These are phyloP conservation scores for Oryctes rhinoceros DNA, from an alignment of 1,140 invertebrate genomes.

Conservation along the genomic window DNA sequence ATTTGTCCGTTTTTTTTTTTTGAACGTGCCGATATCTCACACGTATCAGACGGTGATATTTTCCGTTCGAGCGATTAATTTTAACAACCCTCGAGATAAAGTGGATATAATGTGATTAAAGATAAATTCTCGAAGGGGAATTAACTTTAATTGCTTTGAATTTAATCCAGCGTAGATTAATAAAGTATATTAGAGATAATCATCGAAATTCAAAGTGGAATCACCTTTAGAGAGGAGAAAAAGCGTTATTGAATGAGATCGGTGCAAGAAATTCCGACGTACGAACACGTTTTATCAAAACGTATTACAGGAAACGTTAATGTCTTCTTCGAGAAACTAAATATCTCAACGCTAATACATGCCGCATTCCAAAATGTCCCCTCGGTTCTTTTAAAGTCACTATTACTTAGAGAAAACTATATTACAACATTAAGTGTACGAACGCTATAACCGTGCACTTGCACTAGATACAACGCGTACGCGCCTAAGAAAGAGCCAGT, in stretches of 20 bases:
- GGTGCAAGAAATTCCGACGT: neutral
- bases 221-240: too few relatives aligned
- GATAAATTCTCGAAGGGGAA: neutral
- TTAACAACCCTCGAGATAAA: too few relatives aligned
- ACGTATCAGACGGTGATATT: too few relatives aligned
- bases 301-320: neutral
- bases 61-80: too few relatives aligned
- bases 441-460: neutral
- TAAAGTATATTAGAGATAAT: neutral
- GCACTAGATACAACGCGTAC: too few relatives aligned
- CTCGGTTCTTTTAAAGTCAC: neutral
- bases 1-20: too few relatives aligned
- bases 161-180: neutral
- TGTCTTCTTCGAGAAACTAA: neutral
- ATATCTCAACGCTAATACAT: neutral
- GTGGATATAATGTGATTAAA: neutral
- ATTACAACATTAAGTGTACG: neutral
- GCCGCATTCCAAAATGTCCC: constrained; percentile 1
- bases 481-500: neutral
- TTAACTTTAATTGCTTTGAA: neutral
- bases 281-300: too few relatives aligned
- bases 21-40: too few relatives aligned
- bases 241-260: neutral
- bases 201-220: too few relatives aligned
- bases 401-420: constrained; percentile 11